Evolutionary conservation across 2,113 vertebrate species (phyloP).

Genomic region (Fukomys damarensis): DNA sequence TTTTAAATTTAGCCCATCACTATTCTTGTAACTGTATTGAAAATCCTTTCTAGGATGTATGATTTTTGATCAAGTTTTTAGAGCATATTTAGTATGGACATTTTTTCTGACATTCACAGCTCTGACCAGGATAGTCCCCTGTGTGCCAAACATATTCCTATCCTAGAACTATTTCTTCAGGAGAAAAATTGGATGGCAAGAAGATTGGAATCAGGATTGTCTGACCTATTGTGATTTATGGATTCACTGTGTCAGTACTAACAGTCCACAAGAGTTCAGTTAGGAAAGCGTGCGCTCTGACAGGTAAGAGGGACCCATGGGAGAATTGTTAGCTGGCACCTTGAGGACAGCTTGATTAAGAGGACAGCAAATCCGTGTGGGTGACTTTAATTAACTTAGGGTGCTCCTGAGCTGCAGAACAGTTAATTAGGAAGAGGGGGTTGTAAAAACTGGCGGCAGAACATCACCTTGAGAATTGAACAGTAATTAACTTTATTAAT

Average conservation of each 20-base stretch:
- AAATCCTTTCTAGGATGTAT: background rate
- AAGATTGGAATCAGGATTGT: background rate
- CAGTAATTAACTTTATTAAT: constrained; percentile 75
- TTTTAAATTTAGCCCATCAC: background rate
- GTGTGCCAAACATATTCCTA: background rate
- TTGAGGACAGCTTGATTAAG: background rate
- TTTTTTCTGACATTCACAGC: background rate
- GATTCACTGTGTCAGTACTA: background rate
- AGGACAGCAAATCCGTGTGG: background rate
- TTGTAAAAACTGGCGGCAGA: constrained; percentile 26
- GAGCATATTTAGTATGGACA: background rate
- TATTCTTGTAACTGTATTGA: no score
- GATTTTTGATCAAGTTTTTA: background rate
- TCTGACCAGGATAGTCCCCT: background rate
- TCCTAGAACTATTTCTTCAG: background rate
- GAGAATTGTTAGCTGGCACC: background rate
- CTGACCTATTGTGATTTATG: background rate
- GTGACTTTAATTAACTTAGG: background rate
- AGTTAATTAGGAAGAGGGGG: background rate
- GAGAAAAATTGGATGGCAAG: background rate
- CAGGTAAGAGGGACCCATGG: background rate
- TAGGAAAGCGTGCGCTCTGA: background rate
- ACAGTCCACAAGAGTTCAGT: background rate
- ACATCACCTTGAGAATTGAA: constrained; percentile 53
- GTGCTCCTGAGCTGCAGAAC: background rate